A percentile compares a stretch with the other conserved stretches of the same genome.
Conservation (phyloP, 2,113 vertebrate species). For the Perca flavescens region DNA sequence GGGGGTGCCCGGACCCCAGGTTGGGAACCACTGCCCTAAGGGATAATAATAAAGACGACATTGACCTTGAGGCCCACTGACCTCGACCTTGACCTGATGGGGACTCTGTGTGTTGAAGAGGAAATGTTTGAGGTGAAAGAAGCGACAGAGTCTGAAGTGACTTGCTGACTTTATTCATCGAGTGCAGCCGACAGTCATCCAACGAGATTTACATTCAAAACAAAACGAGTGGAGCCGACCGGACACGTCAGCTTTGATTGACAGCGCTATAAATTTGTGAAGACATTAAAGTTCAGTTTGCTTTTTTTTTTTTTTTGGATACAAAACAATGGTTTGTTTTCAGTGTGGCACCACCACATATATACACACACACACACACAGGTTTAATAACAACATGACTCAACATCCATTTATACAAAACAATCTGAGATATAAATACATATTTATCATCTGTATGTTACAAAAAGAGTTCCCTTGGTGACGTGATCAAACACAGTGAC, state of each 20-base stretch:
- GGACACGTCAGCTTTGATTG: slow-evolving; percentile 59
- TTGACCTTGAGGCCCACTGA: too few relatives aligned
- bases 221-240: slow-evolving; percentile 52
- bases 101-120: too few relatives aligned
- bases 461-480: slow-evolving; percentile 54
- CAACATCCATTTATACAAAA: slow-evolving; percentile 67
- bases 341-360: slow-evolving; percentile 30
- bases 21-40: too few relatives aligned
- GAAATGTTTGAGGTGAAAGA: not conserved
- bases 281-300: slow-evolving; percentile 28
- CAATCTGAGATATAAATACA: slow-evolving; percentile 65
- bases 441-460: slow-evolving; percentile 70
- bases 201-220: slow-evolving; percentile 55
- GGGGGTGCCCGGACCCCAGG: too few relatives aligned
- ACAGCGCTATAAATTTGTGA: slow-evolving; percentile 56
- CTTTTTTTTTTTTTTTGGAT: slow-evolving; percentile 18
- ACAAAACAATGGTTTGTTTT: slow-evolving; percentile 59
- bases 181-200: slow-evolving; percentile 51
- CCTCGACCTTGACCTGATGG: too few relatives aligned
- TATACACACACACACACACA: slow-evolving; percentile 15
- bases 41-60: too few relatives aligned
- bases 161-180: slow-evolving; percentile 65
- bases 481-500: slow-evolving; percentile 62
- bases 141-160: not conserved
- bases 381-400: slow-evolving; percentile 45